A percentile compares a stretch with the other conserved stretches of the same genome.
Evolutionary conservation across 2,113 vertebrate genomes (phyloP).

Genomic region (Myodes glareolus): DNA sequence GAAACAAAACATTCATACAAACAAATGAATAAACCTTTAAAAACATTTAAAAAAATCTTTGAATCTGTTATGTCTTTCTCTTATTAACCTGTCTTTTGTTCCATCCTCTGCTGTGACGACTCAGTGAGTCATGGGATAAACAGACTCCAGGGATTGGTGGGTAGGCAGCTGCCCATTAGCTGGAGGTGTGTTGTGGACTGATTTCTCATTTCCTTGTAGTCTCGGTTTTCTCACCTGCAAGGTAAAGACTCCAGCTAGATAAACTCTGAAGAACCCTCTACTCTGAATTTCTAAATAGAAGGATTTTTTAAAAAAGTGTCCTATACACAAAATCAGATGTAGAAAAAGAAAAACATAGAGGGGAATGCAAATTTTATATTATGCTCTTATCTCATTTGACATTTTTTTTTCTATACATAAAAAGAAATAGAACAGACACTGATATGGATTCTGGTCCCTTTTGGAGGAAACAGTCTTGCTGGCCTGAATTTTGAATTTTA

Average conservation of each 20-base stretch:
- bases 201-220: not conserved
- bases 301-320: not conserved
- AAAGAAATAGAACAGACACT: not conserved
- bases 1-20: not conserved
- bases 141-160: no score
- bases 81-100: not conserved
- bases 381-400: conserved; percentile 48
- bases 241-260: conserved; percentile 13
- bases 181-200: not conserved
- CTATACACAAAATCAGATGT: conserved; percentile 55
- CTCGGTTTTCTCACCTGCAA: conserved; percentile 14
- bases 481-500: not conserved
- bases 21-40: not conserved
- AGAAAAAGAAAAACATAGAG: conserved; percentile 18
- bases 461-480: not conserved
- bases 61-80: not conserved
- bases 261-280: conserved; percentile 12
- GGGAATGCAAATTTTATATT: conserved; percentile 36
- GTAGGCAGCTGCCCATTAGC: not conserved
- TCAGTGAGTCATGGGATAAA: not conserved
- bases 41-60: not conserved
- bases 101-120: not conserved
- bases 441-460: not conserved
- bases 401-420: conserved; percentile 65
- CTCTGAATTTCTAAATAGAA: conserved; percentile 51